A percentile compares a stretch with the other conserved stretches of the same genome.
These are phyloP conservation scores for Phrynosoma platyrhinos DNA, from an alignment of 2,113 vertebrate species.

Conservation along the genomic window DNA sequence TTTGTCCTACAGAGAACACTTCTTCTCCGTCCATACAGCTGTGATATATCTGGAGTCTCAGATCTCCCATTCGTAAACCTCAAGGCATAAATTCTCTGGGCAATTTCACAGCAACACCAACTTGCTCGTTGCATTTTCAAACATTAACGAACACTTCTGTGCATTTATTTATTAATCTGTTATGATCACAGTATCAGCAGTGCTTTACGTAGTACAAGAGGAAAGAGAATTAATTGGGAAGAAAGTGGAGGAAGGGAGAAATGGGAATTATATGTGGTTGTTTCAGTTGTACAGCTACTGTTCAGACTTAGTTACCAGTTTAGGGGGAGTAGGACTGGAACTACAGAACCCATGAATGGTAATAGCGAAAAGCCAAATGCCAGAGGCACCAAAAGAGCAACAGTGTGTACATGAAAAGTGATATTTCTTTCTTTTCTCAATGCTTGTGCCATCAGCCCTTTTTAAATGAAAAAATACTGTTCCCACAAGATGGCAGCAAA, in stretches of 20 bases:
- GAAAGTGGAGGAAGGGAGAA: background rate
- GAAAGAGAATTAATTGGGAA: background rate
- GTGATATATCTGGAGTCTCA: no score
- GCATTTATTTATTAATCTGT: background rate
- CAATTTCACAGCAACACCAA: background rate
- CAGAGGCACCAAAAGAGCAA: background rate
- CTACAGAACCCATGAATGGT: no score
- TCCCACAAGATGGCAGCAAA: slow-evolving; percentile 75
- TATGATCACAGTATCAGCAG: background rate
- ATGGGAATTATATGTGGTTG: no score
- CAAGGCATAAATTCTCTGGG: no score
- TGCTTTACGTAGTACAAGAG: background rate
- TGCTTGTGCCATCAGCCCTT: background rate
- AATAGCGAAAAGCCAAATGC: no score
- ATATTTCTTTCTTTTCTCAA: background rate
- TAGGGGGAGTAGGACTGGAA: no score
- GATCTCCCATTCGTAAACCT: background rate
- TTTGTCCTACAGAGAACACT: background rate
- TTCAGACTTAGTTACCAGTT: background rate
- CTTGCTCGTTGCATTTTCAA: background rate
- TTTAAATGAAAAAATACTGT: background rate
- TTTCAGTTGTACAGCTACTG: background rate
- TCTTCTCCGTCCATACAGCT: background rate
- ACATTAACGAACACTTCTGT: background rate
- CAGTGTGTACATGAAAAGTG: background rate